phyloP scores from a whole-genome alignment of 2,888 invertebrate genomes.

The Amphipoea oculea region DNA sequence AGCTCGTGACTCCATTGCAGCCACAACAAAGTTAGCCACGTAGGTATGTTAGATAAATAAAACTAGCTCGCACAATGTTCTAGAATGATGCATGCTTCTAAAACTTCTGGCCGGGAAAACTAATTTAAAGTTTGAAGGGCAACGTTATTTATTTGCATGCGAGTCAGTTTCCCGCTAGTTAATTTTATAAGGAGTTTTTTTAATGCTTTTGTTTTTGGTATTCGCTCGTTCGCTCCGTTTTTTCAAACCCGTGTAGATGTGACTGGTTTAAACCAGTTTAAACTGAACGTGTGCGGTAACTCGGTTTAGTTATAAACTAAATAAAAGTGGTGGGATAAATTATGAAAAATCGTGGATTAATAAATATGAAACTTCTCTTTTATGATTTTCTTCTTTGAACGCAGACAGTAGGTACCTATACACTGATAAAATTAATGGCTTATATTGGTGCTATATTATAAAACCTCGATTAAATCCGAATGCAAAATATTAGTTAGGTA shows the following conservation, averaged over 20 bases:
- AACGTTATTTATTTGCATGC: constrained; percentile 72
- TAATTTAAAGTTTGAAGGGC: constrained; percentile 81
- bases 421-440: background rate
- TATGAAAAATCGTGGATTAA: background rate
- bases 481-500: background rate
- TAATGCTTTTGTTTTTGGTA: constrained; percentile 32
- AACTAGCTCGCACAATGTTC: constrained; percentile 68
- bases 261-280: constrained; percentile 7
- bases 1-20: constrained; percentile 28
- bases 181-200: constrained; percentile 55
- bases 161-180: constrained; percentile 55
- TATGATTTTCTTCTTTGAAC: background rate
- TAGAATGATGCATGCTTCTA: constrained; percentile 75
- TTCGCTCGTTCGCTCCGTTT: background rate
- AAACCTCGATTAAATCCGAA: background rate
- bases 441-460: background rate
- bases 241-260: constrained; percentile 5
- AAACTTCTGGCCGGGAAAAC: constrained; percentile 71
- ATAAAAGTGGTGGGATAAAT: background rate
- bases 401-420: background rate
- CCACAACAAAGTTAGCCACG: constrained; percentile 42
- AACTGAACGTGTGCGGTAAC: background rate
- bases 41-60: constrained; percentile 64
- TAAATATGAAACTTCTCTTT: background rate
- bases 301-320: constrained; percentile 3